Percentiles rank a stretch among this genome's conserved stretches.
Evolutionary conservation across 2,888 invertebrate genomes (phyloP).

Genomic region (Drosophila yooni): DNA sequence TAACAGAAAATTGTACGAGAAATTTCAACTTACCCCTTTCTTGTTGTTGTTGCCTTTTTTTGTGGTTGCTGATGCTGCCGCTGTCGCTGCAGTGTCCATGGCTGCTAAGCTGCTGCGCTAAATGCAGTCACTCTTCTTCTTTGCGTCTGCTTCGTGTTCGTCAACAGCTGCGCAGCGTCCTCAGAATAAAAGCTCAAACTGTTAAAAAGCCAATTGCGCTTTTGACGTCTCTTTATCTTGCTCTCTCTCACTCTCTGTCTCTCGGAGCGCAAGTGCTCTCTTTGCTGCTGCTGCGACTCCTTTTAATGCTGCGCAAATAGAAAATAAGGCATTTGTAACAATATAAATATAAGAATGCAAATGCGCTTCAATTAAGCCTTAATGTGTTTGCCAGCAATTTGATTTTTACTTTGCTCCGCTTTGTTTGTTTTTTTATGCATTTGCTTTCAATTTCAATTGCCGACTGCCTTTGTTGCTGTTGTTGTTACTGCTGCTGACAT

Average conservation of each 20-base stretch:
- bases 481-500: conserved; percentile 56
- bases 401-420: conserved; percentile 32
- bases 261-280: conserved; percentile 6
- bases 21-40: conserved; percentile 72
- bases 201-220: conserved; percentile 68
- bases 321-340: conserved; percentile 41
- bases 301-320: conserved; percentile 60
- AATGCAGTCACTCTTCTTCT: conserved; percentile 42
- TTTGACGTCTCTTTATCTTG: conserved; percentile 25
- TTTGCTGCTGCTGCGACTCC: conserved; percentile 41
- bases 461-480: conserved; percentile 37
- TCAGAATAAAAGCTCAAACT: conserved; percentile 52
- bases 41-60: conserved; percentile 47
- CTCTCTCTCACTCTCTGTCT: conserved; percentile 7
- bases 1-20: conserved; percentile 46
- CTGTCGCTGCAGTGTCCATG: conserved; percentile 42
- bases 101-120: conserved; percentile 29
- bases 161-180: conserved; percentile 68
- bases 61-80: conserved; percentile 42
- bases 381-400: conserved; percentile 38
- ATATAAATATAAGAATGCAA: conserved; percentile 16
- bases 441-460: conserved; percentile 50
- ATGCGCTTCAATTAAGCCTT: conserved; percentile 13
- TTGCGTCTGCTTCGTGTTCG: conserved; percentile 15
- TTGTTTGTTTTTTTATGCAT: conserved; percentile 27